These are phyloP conservation scores for Papilio polytes DNA, from an alignment of 1,140 invertebrate genomes.

Conservation along the genomic window DNA sequence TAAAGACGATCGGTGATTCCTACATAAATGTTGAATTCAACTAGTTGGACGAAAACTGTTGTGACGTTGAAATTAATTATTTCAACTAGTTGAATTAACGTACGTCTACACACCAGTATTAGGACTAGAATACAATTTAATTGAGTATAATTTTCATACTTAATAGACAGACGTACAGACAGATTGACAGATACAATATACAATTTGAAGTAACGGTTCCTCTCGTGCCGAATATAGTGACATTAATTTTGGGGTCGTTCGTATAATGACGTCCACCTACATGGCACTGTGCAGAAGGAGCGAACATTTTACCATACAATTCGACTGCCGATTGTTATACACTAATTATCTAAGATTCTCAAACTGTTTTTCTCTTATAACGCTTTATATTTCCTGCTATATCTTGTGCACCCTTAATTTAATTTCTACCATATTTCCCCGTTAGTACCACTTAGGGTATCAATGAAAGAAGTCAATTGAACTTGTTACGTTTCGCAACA, in stretches of 20 bases:
- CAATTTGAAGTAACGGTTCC: slow-evolving; percentile 29
- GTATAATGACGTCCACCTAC: slow-evolving; percentile 49
- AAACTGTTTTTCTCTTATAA: too few relatives aligned
- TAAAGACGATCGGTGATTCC: too few relatives aligned
- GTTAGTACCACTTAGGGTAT: too few relatives aligned
- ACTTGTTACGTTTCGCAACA: slow-evolving; percentile 2
- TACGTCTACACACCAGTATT: not conserved
- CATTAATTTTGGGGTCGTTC: slow-evolving; percentile 50
- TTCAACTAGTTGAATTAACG: too few relatives aligned
- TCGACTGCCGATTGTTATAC: not conserved
- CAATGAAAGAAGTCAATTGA: not conserved
- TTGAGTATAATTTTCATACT: not conserved
- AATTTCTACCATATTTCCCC: too few relatives aligned
- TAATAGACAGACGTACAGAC: not conserved
- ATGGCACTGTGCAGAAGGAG: slow-evolving; percentile 33
- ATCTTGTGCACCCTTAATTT: too few relatives aligned
- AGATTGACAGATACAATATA: slow-evolving; percentile 23
- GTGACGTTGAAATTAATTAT: too few relatives aligned
- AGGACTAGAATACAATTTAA: not conserved
- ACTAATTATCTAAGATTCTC: not conserved
- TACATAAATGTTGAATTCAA: too few relatives aligned
- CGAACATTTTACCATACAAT: slow-evolving; percentile 30
- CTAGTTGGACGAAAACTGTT: too few relatives aligned
- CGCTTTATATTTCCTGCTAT: too few relatives aligned
- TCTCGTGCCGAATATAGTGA: slow-evolving; percentile 35